Evolutionary conservation across 2,888 invertebrate species (phyloP).

Genomic region (Tachina fera): DNA sequence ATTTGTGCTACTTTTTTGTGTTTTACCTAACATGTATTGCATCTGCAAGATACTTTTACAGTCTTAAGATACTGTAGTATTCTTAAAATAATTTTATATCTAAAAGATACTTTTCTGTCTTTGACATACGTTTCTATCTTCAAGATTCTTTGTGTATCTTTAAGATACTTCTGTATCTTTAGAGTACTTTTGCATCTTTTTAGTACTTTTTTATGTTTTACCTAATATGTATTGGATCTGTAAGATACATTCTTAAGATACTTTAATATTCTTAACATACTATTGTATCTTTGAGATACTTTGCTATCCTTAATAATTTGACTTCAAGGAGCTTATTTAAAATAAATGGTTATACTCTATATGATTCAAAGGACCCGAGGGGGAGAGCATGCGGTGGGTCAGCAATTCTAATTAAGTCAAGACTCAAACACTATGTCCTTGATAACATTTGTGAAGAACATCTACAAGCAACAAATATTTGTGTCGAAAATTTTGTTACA

Average conservation of each 20-base stretch:
- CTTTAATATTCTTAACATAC: not conserved
- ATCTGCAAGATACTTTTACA: slow-evolving; percentile 11
- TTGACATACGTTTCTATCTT: not conserved
- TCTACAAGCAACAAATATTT: too few species aligned
- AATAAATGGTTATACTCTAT: too few species aligned
- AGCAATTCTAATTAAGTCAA: too few species aligned
- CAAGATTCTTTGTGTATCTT: slow-evolving; percentile 23
- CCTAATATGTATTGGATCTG: not conserved
- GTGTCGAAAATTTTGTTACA: too few species aligned
- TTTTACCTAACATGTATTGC: not conserved
- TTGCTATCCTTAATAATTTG: not conserved
- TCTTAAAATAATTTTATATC: slow-evolving; percentile 24
- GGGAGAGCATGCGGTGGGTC: too few species aligned
- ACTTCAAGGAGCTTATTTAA: too few species aligned
- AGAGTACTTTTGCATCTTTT: not conserved
- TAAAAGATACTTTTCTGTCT: not conserved
- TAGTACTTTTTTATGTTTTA: slow-evolving; percentile 5
- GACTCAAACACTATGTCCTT: too few species aligned
- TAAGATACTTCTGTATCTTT: slow-evolving; percentile 2
- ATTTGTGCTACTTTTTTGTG: slow-evolving; percentile 10
- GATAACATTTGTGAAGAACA: too few species aligned
- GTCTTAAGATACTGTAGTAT: not conserved
- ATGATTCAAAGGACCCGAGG: too few species aligned
- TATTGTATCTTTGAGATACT: not conserved
- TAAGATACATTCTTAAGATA: not conserved